A percentile compares a stretch with the other conserved stretches of the same genome.
These are phyloP conservation scores for Schizopygopsis pylzovi DNA, from an alignment of 2,797 vertebrate species.

Conservation along the genomic window DNA sequence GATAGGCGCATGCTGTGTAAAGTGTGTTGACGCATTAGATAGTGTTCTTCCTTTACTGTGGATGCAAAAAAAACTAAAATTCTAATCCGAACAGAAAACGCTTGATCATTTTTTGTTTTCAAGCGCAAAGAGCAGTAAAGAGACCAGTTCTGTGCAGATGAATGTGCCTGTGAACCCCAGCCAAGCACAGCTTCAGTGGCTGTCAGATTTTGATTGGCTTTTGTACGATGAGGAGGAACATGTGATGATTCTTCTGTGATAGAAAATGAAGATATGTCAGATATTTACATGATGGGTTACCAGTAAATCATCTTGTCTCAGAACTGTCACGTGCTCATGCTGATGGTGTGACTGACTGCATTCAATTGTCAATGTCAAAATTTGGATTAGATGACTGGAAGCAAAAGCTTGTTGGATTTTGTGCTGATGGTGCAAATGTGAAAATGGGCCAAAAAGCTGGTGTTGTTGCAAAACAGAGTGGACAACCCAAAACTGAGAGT, in stretches of 20 bases:
- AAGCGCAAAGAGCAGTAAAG: too few species aligned
- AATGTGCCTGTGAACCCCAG: too few species aligned
- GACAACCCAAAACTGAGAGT: too few species aligned
- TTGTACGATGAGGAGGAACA: neutral
- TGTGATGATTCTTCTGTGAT: neutral
- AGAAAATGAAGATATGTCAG: neutral
- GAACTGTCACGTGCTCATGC: neutral
- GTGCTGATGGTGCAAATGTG: neutral
- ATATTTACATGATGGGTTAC: conserved; percentile 3
- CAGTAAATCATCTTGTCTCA: neutral
- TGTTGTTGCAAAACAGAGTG: neutral
- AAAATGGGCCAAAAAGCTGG: neutral
- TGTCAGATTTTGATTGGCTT: neutral
- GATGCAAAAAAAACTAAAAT: too few species aligned
- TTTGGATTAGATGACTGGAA: neutral
- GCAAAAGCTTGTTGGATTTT: neutral
- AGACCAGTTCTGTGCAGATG: too few species aligned
- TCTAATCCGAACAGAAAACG: too few species aligned
- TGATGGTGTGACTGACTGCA: neutral
- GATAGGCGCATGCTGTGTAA: neutral
- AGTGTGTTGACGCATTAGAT: neutral
- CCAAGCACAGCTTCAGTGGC: too few species aligned
- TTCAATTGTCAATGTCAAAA: neutral
- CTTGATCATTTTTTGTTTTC: too few species aligned
- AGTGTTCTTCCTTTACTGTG: too few species aligned